Base-by-base conservation (phyloP, 2,797 vertebrate genomes). In the Rachycentron canadum region DNA sequence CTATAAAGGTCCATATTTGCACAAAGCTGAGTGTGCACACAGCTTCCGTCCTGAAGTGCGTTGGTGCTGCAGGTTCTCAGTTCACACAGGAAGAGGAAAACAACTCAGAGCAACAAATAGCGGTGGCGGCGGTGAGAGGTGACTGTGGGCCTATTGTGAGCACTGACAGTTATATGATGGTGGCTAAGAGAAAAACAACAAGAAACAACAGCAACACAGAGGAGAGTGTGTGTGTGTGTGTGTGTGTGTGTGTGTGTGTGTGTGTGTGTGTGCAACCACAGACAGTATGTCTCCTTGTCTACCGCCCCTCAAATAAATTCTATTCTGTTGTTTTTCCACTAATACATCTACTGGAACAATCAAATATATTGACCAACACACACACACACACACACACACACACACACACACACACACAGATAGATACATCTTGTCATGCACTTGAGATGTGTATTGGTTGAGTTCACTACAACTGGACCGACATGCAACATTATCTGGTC, bases 341-440 rank as follows among this genome's bases (percentile, higher is more conserved):
- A 72, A 82, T 82, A 85, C 67, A 86, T 69, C 88, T 69, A 70
- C 81, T 72, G 83, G 84, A 89, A 89, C 89, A 91, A 92, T 92
- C 89, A 92, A 83, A 91, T 89, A 88, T 92, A 92, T 92, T 89
- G 91, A 88, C 84, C 71, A 62, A 25, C 69, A 63, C 58, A 56
- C 53, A 69, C 81, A 77, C 64, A 67, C 79, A 74, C 65, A 78
- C 57, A 65, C 59, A 69, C 50, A 57, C 25, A 61, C 41, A 47
- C 43, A 52, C 49, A 76, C 25, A 69, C 32, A 60, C 52, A 76
- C 62, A 79, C 26, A 78, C 50, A 73, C 14, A 65, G 21, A 81
- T 71, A 69, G 14, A n/a, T n/a, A n/a, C n/a, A 50, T 74, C 67
- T 71, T 83, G 81, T 83, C 78, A 86, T 85, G 52, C 53, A 85